Conservation (phyloP, 2,888 invertebrate species). For the Drosophila antonietae region DNA sequence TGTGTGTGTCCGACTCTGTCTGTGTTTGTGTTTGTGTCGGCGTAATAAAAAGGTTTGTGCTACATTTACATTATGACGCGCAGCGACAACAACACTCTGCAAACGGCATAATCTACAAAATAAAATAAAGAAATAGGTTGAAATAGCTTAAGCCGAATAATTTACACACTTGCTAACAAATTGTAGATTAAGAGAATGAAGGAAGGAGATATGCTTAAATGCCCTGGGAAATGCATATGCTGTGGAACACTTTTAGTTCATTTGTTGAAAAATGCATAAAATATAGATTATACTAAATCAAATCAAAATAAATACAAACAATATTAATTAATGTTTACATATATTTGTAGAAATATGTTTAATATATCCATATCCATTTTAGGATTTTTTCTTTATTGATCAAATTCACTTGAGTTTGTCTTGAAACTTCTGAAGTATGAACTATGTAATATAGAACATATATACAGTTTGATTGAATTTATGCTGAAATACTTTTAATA, state of each 20-base stretch:
- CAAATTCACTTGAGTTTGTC: no score
- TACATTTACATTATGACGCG: conserved; percentile 77
- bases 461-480: no score
- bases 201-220: background rate
- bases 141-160: conserved; percentile 19
- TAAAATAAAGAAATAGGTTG: conserved; percentile 15
- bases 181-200: background rate
- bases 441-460: no score
- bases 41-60: conserved; percentile 80
- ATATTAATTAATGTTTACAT: no score
- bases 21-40: conserved; percentile 47
- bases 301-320: no score
- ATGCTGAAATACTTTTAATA: no score
- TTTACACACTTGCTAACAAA: conserved; percentile 9
- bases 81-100: conserved; percentile 71
- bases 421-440: no score
- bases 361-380: no score
- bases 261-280: no score
- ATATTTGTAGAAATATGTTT: no score
- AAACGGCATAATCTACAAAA: conserved; percentile 74
- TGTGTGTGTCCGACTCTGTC: conserved; percentile 1
- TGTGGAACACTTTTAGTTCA: background rate
- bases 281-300: no score
- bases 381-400: no score
- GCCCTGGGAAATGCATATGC: background rate